These are phyloP conservation scores for Quadroppia sp. DNA, from an alignment of 2,888 invertebrate species.

Conservation along the genomic window DNA sequence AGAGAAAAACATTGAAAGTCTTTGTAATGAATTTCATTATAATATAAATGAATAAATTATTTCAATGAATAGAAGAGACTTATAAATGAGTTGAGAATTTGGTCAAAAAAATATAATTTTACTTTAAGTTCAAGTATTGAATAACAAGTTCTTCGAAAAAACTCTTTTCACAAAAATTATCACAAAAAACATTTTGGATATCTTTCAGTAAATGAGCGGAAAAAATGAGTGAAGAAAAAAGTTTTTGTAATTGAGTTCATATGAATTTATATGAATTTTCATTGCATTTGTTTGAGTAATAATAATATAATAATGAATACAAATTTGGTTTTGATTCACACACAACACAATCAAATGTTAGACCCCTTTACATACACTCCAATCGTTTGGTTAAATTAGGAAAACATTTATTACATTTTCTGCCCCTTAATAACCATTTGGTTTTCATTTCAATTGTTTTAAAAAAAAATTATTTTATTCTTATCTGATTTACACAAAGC, in stretches of 20 bases:
- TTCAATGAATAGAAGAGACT: too few relatives aligned
- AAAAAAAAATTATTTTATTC: not conserved
- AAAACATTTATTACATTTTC: slow-evolving; percentile 23
- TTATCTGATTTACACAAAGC: not conserved
- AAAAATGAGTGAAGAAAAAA: not conserved
- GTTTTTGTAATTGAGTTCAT: slow-evolving; percentile 9
- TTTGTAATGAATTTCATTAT: too few relatives aligned
- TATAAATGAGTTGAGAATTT: too few relatives aligned
- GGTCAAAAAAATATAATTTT: too few relatives aligned
- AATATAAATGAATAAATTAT: too few relatives aligned
- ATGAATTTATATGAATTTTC: slow-evolving; percentile 1
- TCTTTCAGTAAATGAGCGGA: not conserved
- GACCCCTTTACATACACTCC: not conserved
- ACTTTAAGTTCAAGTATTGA: too few relatives aligned
- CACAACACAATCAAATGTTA: not conserved
- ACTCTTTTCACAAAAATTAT: too few relatives aligned
- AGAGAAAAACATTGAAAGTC: too few relatives aligned
- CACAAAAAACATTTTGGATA: too few relatives aligned
- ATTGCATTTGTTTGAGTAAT: not conserved
- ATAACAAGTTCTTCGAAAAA: too few relatives aligned
- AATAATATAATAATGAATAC: not conserved
- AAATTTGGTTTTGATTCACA: not conserved
- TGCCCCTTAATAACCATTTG: not conserved
- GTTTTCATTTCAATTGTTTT: slow-evolving; percentile 31
- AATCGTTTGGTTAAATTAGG: slow-evolving; percentile 20